These are phyloP conservation scores for Genyomyrus donnyi DNA, from an alignment of 2,113 vertebrate species.

Conservation along the genomic window DNA sequence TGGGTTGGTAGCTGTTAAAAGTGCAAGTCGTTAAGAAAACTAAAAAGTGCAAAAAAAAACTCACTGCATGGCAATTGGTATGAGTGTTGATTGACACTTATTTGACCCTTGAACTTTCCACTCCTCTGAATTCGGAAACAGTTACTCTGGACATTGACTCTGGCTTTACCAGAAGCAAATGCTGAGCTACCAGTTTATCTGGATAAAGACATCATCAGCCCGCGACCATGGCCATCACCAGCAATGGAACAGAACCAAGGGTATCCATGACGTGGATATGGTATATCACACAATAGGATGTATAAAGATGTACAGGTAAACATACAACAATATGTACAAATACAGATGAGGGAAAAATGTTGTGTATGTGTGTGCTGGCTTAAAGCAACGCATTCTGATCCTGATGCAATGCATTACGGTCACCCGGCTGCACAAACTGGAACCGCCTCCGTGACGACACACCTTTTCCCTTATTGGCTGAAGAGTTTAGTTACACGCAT, in stretches of 20 bases:
- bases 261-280: background rate
- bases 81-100: background rate
- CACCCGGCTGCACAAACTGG: too few species aligned
- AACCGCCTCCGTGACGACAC: too few species aligned
- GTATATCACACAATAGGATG: background rate
- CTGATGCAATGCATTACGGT: too few species aligned
- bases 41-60: background rate
- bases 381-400: too few species aligned
- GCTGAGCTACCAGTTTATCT: background rate
- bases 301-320: background rate
- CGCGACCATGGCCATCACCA: background rate
- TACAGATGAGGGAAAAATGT: background rate
- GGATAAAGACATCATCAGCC: background rate
- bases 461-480: too few species aligned
- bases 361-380: too few species aligned
- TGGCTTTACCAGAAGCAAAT: background rate
- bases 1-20: conserved; percentile 4
- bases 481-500: too few species aligned
- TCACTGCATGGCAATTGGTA: background rate
- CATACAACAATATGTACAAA: background rate
- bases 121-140: background rate
- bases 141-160: background rate
- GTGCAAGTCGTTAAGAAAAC: background rate
- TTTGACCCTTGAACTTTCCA: background rate
- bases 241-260: background rate